Percentiles rank a stretch among this genome's conserved stretches.
Conservation (phyloP, 2,888 invertebrate species). For the Odontocolon sp. region DNA sequence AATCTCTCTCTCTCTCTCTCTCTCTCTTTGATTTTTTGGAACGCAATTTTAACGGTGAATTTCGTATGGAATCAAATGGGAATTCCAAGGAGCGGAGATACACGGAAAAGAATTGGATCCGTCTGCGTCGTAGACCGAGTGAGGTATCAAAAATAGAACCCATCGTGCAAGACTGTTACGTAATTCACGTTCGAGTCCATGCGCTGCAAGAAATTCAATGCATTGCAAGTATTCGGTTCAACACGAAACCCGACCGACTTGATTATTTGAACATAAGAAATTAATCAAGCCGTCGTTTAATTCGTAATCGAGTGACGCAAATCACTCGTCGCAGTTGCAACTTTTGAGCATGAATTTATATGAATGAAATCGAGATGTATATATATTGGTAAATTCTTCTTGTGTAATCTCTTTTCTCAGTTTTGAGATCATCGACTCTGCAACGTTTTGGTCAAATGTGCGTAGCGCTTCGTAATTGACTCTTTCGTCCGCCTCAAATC, state of each 20-base stretch:
- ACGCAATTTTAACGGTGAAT: background rate
- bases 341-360: too few species aligned
- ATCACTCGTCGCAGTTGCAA: too few species aligned
- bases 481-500: too few species aligned
- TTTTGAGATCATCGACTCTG: too few species aligned
- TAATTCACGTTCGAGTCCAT: slow-evolving; percentile 66
- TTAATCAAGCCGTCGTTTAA: background rate
- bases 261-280: background rate
- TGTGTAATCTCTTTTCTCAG: too few species aligned
- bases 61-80: background rate
- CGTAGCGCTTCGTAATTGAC: too few species aligned
- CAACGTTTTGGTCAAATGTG: too few species aligned
- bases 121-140: slow-evolving; percentile 64
- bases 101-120: slow-evolving; percentile 29
- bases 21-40: background rate
- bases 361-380: too few species aligned
- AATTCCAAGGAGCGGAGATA: background rate
- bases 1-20: too few species aligned
- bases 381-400: too few species aligned
- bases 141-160: slow-evolving; percentile 76
- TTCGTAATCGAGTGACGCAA: background rate
- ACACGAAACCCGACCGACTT: background rate
- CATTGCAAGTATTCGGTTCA: background rate
- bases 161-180: slow-evolving; percentile 71
- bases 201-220: slow-evolving; percentile 8